These are phyloP conservation scores for Netelia inedita DNA, from an alignment of 2,888 invertebrate species.

Conservation along the genomic window DNA sequence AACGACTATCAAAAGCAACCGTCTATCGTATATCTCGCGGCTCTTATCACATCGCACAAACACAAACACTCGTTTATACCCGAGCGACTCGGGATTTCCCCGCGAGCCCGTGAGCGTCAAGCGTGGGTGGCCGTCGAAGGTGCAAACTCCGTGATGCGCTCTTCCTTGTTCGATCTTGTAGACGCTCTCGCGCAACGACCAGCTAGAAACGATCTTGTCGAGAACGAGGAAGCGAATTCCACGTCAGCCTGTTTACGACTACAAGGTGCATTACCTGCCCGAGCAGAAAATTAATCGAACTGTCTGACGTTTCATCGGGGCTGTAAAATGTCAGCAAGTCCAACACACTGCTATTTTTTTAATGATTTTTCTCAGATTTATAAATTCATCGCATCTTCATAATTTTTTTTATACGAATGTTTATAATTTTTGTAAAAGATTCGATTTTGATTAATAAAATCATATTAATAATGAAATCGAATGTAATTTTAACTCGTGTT, in stretches of 20 bases:
- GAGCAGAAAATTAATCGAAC: not conserved
- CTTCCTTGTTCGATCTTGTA: constrained; percentile 33
- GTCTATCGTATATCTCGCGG: constrained; percentile 28
- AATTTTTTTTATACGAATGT: not conserved
- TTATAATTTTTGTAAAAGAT: not conserved
- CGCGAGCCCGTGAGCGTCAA: constrained; percentile 4
- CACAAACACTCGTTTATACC: constrained; percentile 18
- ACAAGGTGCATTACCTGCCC: constrained; percentile 6
- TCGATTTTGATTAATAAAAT: not conserved
- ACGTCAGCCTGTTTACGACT: constrained; percentile 8
- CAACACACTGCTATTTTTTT: not conserved
- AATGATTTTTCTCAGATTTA: not conserved
- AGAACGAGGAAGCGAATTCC: constrained; percentile 3
- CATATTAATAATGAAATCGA: not conserved
- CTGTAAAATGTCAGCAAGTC: not conserved
- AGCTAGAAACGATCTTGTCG: not conserved
- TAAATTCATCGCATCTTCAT: not conserved
- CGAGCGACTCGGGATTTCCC: constrained; percentile 7
- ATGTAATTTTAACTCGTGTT: too few species aligned
- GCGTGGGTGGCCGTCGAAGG: constrained; percentile 62
- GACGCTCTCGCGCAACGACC: not conserved
- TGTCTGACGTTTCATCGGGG: not conserved
- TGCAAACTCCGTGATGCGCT: constrained; percentile 42
- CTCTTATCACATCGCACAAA: constrained; percentile 52
- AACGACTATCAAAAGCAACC: constrained; percentile 26